phyloP scores from a whole-genome alignment of 2,797 vertebrate genomes.

The Lophotriccus pileatus region DNA sequence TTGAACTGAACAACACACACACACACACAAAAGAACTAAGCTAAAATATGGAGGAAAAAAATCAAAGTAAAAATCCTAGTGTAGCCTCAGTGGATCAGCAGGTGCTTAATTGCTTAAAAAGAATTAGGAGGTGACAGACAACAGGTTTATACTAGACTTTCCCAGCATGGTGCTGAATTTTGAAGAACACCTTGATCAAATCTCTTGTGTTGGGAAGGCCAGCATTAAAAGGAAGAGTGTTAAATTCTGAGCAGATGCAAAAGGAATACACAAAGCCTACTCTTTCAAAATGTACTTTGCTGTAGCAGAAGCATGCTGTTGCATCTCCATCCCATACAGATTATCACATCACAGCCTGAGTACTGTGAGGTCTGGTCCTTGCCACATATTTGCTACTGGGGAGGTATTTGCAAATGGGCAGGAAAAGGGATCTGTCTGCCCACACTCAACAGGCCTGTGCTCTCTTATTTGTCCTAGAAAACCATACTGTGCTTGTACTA shows the following conservation, averaged over 20 bases:
- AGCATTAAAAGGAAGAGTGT: neutral
- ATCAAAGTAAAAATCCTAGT: constrained; percentile 48
- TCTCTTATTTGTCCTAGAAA: neutral
- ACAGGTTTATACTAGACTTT: constrained; percentile 29
- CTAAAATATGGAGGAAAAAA: constrained; percentile 42
- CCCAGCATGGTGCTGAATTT: constrained; percentile 41
- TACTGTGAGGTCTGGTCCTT: neutral
- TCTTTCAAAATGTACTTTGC: neutral
- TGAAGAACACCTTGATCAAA: constrained; percentile 68
- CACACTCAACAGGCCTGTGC: neutral
- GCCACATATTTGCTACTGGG: rapidly evolving
- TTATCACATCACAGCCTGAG: neutral
- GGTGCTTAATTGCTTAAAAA: constrained; percentile 70
- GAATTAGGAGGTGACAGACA: constrained; percentile 66
- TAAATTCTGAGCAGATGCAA: neutral
- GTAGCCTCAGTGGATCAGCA: constrained; percentile 58
- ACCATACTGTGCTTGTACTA: too few relatives aligned
- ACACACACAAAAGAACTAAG: constrained; percentile 13
- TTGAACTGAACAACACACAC: neutral
- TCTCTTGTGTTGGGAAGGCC: neutral
- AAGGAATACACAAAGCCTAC: neutral
- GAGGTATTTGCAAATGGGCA: neutral
- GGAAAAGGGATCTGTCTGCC: neutral
- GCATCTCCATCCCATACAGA: neutral
- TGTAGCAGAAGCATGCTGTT: neutral